Conservation (phyloP, 2,797 vertebrate genomes). For the Echeneis naucrates region DNA sequence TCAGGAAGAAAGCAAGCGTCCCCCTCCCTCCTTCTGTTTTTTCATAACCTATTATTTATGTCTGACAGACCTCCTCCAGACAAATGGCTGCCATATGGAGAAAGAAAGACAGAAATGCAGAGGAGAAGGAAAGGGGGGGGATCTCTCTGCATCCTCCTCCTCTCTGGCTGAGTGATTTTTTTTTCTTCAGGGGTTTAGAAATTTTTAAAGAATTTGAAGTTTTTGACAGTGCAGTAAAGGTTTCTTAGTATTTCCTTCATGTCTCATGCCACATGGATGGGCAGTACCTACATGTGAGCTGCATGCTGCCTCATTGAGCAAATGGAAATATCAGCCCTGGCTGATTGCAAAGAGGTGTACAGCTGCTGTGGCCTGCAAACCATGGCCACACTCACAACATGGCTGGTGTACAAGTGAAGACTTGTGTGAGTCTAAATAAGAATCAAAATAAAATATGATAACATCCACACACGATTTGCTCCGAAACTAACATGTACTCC, state of each 20-base stretch:
- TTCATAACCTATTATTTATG: constrained; percentile 88
- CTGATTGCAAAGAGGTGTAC: constrained; percentile 60
- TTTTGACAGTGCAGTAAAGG: not conserved
- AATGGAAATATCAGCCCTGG: constrained; percentile 59
- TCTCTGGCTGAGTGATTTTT: constrained; percentile 29
- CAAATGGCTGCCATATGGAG: constrained; percentile 89
- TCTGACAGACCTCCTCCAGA: constrained; percentile 85
- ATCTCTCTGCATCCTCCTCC: constrained; percentile 41
- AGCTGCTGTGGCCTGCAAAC: constrained; percentile 50
- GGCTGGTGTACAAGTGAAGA: constrained; percentile 27
- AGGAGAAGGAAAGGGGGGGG: constrained; percentile 54
- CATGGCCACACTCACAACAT: constrained; percentile 33
- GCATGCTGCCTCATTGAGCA: constrained; percentile 32
- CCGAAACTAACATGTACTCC: not conserved
- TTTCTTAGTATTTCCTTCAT: constrained; percentile 32
- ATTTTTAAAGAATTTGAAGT: constrained; percentile 40
- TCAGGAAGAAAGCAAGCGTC: constrained; percentile 81
- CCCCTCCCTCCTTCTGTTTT: constrained; percentile 78
- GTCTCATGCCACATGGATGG: constrained; percentile 10
- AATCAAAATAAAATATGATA: not conserved
- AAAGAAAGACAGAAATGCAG: constrained; percentile 67
- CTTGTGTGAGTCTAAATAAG: not conserved
- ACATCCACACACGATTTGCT: not conserved
- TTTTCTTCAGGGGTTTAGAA: constrained; percentile 45
- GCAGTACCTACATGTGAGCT: not conserved